These are phyloP conservation scores for Archivesica marissinica DNA, from an alignment of 1,140 invertebrate species.

Conservation along the genomic window DNA sequence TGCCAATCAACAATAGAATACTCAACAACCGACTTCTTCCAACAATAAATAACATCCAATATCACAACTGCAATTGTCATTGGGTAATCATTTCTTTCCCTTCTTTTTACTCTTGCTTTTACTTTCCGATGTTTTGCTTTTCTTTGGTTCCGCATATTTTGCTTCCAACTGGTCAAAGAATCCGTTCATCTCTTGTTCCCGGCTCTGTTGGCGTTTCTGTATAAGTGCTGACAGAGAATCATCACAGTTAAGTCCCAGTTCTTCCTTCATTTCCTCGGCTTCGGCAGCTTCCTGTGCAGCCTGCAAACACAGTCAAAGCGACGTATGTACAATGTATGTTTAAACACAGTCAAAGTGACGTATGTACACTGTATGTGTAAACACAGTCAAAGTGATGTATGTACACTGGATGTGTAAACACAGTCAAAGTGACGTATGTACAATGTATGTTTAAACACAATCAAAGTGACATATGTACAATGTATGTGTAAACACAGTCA, in stretches of 20 bases:
- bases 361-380: too few species aligned
- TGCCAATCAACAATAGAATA: too few species aligned
- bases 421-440: too few species aligned
- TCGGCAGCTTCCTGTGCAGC: slow-evolving; percentile 82
- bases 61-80: not conserved
- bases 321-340: too few species aligned
- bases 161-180: slow-evolving; percentile 84
- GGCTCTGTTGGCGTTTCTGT: slow-evolving; percentile 75
- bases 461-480: too few species aligned
- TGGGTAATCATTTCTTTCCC: slow-evolving; percentile 49
- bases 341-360: too few species aligned
- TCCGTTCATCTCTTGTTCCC: slow-evolving; percentile 78
- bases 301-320: slow-evolving; percentile 68
- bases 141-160: slow-evolving; percentile 82
- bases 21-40: too few species aligned
- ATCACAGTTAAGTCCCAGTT: slow-evolving; percentile 77
- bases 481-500: too few species aligned
- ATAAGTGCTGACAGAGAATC: slow-evolving; percentile 81
- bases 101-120: slow-evolving; percentile 52
- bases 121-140: slow-evolving; percentile 59
- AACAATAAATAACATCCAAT: too few species aligned
- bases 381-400: too few species aligned
- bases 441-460: too few species aligned
- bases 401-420: too few species aligned
- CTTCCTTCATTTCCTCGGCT: slow-evolving; percentile 82